phyloP scores from a whole-genome alignment of 1,140 invertebrate species.

The Reticulitermes speratus region DNA sequence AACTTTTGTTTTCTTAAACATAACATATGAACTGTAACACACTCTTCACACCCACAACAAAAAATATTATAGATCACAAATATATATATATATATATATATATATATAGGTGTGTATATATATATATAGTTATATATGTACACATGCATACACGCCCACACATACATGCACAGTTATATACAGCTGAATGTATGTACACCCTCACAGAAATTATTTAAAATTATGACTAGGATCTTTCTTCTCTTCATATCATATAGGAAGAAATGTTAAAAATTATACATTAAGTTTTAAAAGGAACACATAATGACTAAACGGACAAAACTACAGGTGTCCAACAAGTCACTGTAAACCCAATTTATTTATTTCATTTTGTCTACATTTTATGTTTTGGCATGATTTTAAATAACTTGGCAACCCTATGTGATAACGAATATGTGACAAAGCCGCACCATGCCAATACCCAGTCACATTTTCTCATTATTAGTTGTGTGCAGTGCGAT shows the following conservation, averaged over 20 bases:
- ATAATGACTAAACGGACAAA: background rate
- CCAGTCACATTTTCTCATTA: too few species aligned
- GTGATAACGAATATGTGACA: too few species aligned
- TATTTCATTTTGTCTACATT: too few species aligned
- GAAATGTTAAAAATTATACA: background rate
- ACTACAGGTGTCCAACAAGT: background rate
- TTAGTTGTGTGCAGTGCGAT: too few species aligned
- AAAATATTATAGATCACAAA: constrained; percentile 17
- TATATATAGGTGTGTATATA: background rate
- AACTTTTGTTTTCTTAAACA: background rate
- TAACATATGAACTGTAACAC: background rate
- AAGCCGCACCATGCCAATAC: too few species aligned
- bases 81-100: background rate
- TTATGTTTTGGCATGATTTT: too few species aligned
- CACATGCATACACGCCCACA: constrained; percentile 1
- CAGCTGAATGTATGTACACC: background rate
- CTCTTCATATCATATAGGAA: background rate
- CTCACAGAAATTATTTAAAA: background rate
- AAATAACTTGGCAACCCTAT: too few species aligned
- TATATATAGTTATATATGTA: background rate
- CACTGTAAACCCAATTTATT: too few species aligned
- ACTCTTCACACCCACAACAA: background rate
- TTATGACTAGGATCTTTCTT: background rate
- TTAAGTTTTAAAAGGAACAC: background rate
- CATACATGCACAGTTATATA: background rate